phyloP scores from a whole-genome alignment of 1,140 invertebrate species.

The Platorchestia sp. region DNA sequence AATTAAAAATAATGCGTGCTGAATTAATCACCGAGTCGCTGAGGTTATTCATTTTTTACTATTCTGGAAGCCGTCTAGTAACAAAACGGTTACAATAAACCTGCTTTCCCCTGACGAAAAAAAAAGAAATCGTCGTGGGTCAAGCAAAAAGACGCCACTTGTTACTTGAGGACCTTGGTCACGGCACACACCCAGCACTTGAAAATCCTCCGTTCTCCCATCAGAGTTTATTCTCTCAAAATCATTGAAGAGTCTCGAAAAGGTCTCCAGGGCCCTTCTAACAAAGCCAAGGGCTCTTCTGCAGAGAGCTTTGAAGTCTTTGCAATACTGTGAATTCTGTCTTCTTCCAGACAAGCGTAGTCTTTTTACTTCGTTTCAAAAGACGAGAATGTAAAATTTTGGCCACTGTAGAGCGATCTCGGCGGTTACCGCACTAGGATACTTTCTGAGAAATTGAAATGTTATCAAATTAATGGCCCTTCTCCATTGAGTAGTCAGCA shows the following conservation, averaged over 20 bases:
- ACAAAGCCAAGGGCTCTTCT: slow-evolving; percentile 43
- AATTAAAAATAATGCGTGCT: too few species aligned
- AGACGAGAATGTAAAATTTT: not conserved
- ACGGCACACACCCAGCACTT: not conserved
- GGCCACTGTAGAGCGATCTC: not conserved
- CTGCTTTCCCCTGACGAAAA: not conserved
- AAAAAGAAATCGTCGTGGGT: not conserved
- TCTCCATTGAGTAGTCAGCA: not conserved
- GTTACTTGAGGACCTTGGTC: not conserved
- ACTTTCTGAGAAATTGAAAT: not conserved
- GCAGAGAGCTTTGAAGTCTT: not conserved
- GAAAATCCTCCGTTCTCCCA: not conserved
- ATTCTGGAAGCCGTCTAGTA: not conserved
- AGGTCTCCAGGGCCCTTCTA: not conserved
- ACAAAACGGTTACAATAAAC: not conserved
- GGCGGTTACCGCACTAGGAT: not conserved
- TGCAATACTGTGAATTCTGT: not conserved
- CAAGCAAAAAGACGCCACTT: not conserved
- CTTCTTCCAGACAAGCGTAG: not conserved
- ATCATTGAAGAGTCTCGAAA: slow-evolving; percentile 43
- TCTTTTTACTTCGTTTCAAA: not conserved
- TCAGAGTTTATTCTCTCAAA: slow-evolving; percentile 14
- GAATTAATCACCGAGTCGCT: too few species aligned
- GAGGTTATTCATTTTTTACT: not conserved
- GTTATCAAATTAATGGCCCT: not conserved